These are phyloP conservation scores for Felis catus DNA, from an alignment of 2,113 vertebrate genomes.

Conservation along the genomic window F.catus_Fca126_mat1.0 CM031412.1:72367501-72368000, in stretches of 20 bases:
- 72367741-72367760: background rate
- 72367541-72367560: background rate
- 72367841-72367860: background rate
- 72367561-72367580: background rate
- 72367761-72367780: background rate
- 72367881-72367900: background rate
- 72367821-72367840: background rate
- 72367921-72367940: background rate
- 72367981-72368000: background rate
- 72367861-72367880: background rate
- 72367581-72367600: background rate
- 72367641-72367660: background rate
- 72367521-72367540: background rate
- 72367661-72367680: background rate
- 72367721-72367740: background rate
- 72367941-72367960: background rate
- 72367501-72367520: background rate
- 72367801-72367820: background rate
- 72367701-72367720: background rate
- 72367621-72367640: background rate
- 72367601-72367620: background rate
- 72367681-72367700: background rate
- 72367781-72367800: background rate
- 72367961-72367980: background rate
- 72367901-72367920: background rate